Percentiles rank a stretch among this genome's conserved stretches.
phyloP scores from a whole-genome alignment of 2,113 vertebrate species.

The Actinemys pallida region DNA sequence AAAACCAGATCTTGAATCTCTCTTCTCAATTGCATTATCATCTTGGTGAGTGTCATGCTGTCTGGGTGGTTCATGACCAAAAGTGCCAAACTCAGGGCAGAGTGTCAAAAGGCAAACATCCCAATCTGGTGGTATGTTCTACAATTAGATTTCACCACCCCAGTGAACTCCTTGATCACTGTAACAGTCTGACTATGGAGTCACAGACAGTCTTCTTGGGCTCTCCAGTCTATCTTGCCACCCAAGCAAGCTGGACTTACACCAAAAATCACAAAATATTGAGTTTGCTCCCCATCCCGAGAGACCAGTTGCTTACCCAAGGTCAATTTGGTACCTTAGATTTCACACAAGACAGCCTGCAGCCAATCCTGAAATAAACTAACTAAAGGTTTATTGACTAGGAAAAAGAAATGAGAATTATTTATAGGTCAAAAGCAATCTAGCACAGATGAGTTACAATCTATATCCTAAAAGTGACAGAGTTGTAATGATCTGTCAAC shows the following conservation, averaged over 20 bases:
- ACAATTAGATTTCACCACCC: background rate
- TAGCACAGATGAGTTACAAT: background rate
- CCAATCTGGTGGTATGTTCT: background rate
- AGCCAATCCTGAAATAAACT: background rate
- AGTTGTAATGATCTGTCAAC: no score
- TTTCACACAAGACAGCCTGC: background rate
- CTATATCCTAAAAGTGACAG: no score
- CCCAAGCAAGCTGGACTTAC: background rate
- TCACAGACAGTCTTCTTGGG: background rate
- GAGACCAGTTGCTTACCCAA: background rate
- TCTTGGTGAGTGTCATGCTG: background rate
- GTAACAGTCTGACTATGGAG: background rate
- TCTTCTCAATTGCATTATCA: background rate
- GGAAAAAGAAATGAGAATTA: background rate
- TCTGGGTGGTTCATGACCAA: background rate
- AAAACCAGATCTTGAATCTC: background rate
- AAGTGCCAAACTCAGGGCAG: background rate
- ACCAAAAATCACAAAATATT: background rate
- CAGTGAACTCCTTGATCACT: background rate
- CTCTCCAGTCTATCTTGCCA: background rate
- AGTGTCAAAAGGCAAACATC: background rate
- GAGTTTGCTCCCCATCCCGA: background rate
- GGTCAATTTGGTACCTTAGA: background rate
- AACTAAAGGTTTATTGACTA: background rate
- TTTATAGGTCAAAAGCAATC: background rate